A percentile compares a stretch with the other conserved stretches of the same genome.
Conservation (phyloP, 2,888 invertebrate species). For the Rotaria magnacalcarata region DNA sequence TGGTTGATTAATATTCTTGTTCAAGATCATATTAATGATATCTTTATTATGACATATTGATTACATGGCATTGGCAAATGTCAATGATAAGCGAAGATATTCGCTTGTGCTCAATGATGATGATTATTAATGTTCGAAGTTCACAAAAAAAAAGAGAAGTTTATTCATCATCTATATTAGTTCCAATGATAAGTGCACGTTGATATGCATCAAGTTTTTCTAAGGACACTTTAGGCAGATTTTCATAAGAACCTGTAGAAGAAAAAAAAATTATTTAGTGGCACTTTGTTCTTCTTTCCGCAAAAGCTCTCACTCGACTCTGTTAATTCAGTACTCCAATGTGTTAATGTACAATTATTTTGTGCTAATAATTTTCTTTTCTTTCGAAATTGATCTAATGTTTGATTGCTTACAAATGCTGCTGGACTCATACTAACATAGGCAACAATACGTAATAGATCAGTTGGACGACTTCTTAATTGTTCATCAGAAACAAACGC, state of each 20-base stretch:
- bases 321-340: not conserved
- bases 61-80: not conserved
- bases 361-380: not conserved
- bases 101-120: no score
- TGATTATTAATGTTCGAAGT: no score
- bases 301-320: not conserved
- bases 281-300: not conserved
- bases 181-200: not conserved
- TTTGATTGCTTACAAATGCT: not conserved
- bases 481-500: not conserved
- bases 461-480: not conserved
- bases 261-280: not conserved
- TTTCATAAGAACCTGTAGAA: not conserved
- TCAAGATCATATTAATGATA: not conserved
- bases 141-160: not conserved
- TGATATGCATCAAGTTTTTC: not conserved
- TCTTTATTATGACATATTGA: not conserved
- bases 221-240: not conserved
- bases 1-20: not conserved
- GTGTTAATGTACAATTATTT: not conserved
- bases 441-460: not conserved
- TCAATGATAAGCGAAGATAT: not conserved
- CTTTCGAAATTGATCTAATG: not conserved
- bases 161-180: not conserved
- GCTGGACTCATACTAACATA: conserved; percentile 8